Conservation (phyloP, 1,140 invertebrate genomes). For the Danaus melanippus region DNA sequence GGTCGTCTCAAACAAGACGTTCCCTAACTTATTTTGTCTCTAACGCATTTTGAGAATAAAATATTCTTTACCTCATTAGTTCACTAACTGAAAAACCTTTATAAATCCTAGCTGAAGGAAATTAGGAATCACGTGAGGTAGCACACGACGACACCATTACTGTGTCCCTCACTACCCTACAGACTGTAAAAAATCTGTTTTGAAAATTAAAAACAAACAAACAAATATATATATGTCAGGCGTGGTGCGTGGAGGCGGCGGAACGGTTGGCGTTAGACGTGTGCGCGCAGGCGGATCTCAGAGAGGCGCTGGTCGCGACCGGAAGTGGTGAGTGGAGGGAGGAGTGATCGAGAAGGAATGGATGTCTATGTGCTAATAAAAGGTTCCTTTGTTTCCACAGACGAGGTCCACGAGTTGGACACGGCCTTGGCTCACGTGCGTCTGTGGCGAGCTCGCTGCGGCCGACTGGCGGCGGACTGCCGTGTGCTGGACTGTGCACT, state of each 20-base stretch:
- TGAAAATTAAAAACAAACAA: too few relatives aligned
- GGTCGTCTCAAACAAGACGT: not conserved
- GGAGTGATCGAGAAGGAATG: not conserved
- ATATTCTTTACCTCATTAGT: too few relatives aligned
- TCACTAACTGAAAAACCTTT: too few relatives aligned
- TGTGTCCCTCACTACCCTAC: too few relatives aligned
- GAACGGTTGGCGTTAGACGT: slow-evolving; percentile 47
- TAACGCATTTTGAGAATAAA: too few relatives aligned
- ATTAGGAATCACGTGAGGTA: too few relatives aligned
- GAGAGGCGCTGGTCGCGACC: slow-evolving; percentile 37
- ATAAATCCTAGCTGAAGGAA: too few relatives aligned
- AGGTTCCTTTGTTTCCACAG: not conserved
- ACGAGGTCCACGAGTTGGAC: slow-evolving; percentile 14
- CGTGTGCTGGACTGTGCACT: slow-evolving; percentile 46
- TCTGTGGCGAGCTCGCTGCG: slow-evolving; percentile 39
- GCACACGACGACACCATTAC: too few relatives aligned
- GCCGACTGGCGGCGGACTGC: slow-evolving; percentile 50
- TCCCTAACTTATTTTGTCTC: too few relatives aligned
- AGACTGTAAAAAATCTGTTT: too few relatives aligned
- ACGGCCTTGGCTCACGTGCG: slow-evolving; percentile 13
- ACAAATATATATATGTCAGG: slow-evolving; percentile 16
- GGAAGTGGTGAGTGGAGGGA: slow-evolving; percentile 29
- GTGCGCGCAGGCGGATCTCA: slow-evolving; percentile 39
- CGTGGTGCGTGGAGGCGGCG: slow-evolving; percentile 43
- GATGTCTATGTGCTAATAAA: too few relatives aligned